Evolutionary conservation across 2,797 vertebrate species (phyloP).

Genomic region (Tokudaia muenninki): DNA sequence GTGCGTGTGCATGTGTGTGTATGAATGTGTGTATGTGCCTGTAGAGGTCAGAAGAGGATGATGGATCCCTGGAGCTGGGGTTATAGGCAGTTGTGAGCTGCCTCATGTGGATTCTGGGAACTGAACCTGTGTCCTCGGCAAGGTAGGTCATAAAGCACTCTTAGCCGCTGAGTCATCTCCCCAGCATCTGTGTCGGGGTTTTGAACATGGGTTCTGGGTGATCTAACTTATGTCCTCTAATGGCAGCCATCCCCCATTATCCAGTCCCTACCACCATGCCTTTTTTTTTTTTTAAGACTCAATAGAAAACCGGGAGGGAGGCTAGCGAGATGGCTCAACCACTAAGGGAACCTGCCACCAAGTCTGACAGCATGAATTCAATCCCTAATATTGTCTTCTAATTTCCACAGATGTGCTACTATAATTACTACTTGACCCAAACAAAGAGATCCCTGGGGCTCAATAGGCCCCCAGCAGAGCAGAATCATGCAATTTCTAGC

Average conservation of each 20-base stretch:
- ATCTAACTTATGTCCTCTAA: neutral
- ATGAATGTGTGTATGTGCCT: neutral
- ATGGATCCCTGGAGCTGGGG: neutral
- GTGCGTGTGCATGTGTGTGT: neutral
- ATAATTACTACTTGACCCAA: neutral
- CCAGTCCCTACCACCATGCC: accelerated
- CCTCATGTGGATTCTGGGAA: neutral
- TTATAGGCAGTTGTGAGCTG: neutral
- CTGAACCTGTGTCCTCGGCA: neutral
- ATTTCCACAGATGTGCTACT: neutral
- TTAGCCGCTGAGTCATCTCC: neutral
- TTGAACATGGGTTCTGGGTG: neutral
- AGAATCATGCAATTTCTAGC: neutral
- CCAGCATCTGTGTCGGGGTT: neutral
- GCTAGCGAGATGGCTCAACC: neutral
- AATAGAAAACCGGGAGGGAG: neutral
- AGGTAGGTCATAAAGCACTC: neutral
- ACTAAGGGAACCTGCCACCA: neutral
- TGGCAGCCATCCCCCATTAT: neutral
- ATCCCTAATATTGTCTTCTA: neutral
- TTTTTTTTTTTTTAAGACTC: neutral
- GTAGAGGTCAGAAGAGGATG: neutral
- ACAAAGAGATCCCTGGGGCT: neutral
- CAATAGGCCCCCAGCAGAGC: neutral
- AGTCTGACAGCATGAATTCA: neutral